A percentile compares a stretch with the other conserved stretches of the same genome.
phyloP scores from a whole-genome alignment of 2,888 invertebrate genomes.

The Tetragonisca angustula region DNA sequence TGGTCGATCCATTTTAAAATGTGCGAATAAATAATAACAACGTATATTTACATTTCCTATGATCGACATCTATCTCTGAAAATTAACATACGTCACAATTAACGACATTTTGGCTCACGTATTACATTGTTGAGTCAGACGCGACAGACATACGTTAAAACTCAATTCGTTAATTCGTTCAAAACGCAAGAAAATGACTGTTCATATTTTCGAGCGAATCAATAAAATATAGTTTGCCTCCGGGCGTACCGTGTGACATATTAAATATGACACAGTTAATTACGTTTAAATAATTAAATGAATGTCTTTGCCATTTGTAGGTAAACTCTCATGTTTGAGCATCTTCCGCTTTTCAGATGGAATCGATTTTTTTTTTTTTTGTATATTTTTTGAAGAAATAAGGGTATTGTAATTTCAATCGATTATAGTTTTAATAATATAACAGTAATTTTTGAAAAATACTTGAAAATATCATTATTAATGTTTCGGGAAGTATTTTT shows the following conservation, averaged over 20 bases:
- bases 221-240: neutral
- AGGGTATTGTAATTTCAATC: too few species aligned
- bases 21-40: conserved; percentile 48
- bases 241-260: neutral
- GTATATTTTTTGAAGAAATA: too few species aligned
- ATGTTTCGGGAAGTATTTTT: too few species aligned
- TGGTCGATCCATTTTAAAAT: neutral
- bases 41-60: conserved; percentile 40
- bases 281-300: neutral
- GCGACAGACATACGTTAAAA: neutral
- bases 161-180: conserved; percentile 28
- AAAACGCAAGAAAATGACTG: neutral
- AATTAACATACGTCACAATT: conserved; percentile 2
- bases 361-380: too few species aligned
- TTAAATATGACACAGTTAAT: neutral
- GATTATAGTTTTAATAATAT: too few species aligned
- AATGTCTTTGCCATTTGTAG: neutral
- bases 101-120: neutral
- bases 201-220: conserved; percentile 29
- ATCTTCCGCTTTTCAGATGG: too few species aligned
- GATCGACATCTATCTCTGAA: conserved; percentile 4
- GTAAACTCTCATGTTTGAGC: neutral
- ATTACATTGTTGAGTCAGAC: conserved; percentile 1
- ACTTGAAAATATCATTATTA: too few species aligned
- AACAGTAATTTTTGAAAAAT: too few species aligned